phyloP scores from a whole-genome alignment of 2,113 vertebrate species.

The Microcebus griseorufus region DNA sequence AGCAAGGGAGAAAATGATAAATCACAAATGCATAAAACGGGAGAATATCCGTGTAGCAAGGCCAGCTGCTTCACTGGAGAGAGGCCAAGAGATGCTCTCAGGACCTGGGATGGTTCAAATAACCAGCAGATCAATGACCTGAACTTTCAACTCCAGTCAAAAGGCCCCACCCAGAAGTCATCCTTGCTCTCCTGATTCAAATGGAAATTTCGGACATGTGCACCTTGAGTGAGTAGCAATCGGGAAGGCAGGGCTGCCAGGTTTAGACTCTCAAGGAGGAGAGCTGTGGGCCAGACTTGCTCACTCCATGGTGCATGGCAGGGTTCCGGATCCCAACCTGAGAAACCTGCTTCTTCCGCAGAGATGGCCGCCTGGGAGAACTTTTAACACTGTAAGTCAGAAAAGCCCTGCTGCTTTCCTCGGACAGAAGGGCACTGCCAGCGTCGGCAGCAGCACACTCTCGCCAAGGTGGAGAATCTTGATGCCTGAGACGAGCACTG shows the following conservation, averaged over 20 bases:
- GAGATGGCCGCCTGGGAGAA: neutral
- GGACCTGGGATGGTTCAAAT: neutral
- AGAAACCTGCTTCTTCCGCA: neutral
- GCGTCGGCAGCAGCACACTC: accelerated
- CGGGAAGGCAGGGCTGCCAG: neutral
- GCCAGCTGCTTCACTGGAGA: neutral
- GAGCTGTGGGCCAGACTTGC: too few species aligned
- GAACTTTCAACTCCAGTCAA: neutral
- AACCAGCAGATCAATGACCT: neutral
- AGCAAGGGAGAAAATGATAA: neutral
- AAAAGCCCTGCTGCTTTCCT: neutral
- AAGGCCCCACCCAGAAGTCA: neutral
- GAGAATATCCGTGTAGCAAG: neutral
- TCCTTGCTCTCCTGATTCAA: neutral
- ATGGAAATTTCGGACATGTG: neutral
- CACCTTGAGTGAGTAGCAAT: neutral
- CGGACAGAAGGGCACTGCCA: accelerated
- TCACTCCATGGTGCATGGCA: too few species aligned
- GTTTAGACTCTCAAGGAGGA: too few species aligned
- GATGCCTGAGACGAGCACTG: neutral
- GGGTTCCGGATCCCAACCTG: too few species aligned
- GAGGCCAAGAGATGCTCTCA: accelerated
- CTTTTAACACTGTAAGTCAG: accelerated
- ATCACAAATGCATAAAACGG: neutral
- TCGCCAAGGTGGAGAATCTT: accelerated